Percentiles rank a stretch among this genome's conserved stretches.
Conservation (phyloP, 2,888 invertebrate genomes). For the Caenorhabditis macrosperma region DNA sequence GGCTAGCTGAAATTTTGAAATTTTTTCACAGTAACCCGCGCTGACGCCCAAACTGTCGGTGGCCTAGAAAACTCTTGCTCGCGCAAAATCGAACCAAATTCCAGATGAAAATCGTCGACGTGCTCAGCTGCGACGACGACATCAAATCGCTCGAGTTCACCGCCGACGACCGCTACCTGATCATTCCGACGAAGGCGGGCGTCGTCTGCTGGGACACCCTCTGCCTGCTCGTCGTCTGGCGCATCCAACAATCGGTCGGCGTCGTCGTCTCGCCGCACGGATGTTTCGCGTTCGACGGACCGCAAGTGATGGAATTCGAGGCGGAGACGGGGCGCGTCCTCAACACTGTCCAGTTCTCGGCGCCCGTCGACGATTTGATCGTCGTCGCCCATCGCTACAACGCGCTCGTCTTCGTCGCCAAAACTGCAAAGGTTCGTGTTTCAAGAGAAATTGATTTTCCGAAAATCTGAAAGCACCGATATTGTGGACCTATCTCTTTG, state of each 20-base stretch:
- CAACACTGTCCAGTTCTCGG: conserved; percentile 36
- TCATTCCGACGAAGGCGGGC: conserved; percentile 40
- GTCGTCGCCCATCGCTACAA: conserved; percentile 13
- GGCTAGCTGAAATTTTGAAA: too few species aligned
- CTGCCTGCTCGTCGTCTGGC: conserved; percentile 37
- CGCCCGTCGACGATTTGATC: conserved; percentile 25
- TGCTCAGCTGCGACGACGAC: conserved; percentile 39
- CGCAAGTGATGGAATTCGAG: conserved; percentile 58
- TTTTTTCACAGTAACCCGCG: too few species aligned
- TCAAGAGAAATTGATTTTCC: not conserved
- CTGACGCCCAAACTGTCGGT: too few species aligned
- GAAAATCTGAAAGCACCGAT: too few species aligned
- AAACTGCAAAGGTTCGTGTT: conserved; percentile 55
- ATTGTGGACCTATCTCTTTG: too few species aligned
- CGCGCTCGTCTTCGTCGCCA: conserved; percentile 30
- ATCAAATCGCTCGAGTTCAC: conserved; percentile 24
- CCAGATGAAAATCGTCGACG: conserved; percentile 59
- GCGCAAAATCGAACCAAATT: too few species aligned
- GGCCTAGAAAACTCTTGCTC: too few species aligned
- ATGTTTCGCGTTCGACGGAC: conserved; percentile 35
- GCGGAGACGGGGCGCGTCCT: conserved; percentile 46
- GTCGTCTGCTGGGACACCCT: conserved; percentile 58
- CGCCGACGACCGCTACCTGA: conserved; percentile 38
- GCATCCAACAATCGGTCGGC: conserved; percentile 44
- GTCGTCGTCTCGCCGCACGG: conserved; percentile 17